Evolutionary conservation across 1,140 invertebrate species (phyloP).

Genomic region (Brachionus paranguensis): DNA sequence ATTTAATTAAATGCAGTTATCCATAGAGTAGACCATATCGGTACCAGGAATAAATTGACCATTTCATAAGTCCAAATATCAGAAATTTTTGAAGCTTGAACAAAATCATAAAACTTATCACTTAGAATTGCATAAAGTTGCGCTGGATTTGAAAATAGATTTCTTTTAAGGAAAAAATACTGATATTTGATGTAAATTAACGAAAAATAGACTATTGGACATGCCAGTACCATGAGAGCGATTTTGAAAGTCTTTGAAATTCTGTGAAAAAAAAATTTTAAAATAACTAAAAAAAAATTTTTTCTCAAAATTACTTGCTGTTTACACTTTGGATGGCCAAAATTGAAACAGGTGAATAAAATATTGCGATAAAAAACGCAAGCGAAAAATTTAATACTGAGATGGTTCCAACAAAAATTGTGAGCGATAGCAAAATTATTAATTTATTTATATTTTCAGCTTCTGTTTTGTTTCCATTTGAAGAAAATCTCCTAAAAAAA

Average conservation of each 20-base stretch:
- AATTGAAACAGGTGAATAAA: neutral
- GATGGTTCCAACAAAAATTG: slow-evolving; percentile 22
- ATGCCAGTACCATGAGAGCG: neutral
- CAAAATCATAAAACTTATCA: neutral
- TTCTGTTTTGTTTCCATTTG: neutral
- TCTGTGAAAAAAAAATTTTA: neutral
- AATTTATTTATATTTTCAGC: neutral
- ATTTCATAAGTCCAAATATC: slow-evolving; percentile 23
- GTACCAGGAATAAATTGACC: neutral
- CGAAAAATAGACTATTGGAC: neutral
- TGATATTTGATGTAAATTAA: neutral
- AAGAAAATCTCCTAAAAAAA: neutral
- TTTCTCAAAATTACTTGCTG: neutral
- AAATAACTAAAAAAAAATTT: neutral
- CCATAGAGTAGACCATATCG: slow-evolving; percentile 9
- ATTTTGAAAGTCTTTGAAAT: neutral
- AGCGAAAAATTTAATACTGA: slow-evolving; percentile 24
- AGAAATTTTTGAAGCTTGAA: neutral
- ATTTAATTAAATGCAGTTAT: neutral
- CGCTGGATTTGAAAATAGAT: neutral
- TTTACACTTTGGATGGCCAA: neutral
- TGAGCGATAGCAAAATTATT: neutral
- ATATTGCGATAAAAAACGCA: neutral
- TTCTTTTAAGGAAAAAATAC: neutral
- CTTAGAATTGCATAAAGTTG: neutral